Percentiles rank a stretch among this genome's conserved stretches.
These are phyloP conservation scores for Andrena camellia DNA, from an alignment of 2,888 invertebrate genomes.

Conservation along the genomic window DNA sequence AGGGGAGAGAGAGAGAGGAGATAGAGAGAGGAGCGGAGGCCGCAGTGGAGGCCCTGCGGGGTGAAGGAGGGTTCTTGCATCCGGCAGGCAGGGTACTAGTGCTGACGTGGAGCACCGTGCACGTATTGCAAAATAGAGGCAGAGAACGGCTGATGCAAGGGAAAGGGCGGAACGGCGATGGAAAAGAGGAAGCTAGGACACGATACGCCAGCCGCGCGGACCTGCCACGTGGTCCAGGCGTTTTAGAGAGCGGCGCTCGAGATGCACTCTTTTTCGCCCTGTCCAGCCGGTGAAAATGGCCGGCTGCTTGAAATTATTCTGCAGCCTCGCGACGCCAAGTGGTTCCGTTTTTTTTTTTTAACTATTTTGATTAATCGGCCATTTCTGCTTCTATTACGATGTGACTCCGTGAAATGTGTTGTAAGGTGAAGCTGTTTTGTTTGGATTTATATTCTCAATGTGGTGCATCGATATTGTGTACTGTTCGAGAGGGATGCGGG, in stretches of 20 bases:
- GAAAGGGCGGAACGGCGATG: slow-evolving; percentile 20
- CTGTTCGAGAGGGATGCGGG: too few species aligned
- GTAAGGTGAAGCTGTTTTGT: not conserved
- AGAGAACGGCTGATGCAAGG: slow-evolving; percentile 50
- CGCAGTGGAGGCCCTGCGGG: not conserved
- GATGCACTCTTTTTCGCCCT: not conserved
- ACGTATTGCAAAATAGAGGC: slow-evolving; percentile 72
- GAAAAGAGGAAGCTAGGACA: slow-evolving; percentile 35
- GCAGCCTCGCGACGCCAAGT: slow-evolving; percentile 2
- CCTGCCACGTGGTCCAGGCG: slow-evolving; percentile 52
- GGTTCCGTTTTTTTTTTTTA: not conserved
- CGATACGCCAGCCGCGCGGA: slow-evolving; percentile 37
- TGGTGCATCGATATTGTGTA: too few species aligned
- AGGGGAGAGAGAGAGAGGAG: slow-evolving; percentile 3
- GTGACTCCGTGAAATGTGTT: not conserved
- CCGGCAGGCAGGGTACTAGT: slow-evolving; percentile 69
- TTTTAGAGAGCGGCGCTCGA: slow-evolving; percentile 28
- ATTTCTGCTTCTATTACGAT: not conserved
- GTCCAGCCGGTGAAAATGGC: not conserved
- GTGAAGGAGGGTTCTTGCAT: slow-evolving; percentile 58
- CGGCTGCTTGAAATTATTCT: slow-evolving; percentile 16
- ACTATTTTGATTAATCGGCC: not conserved
- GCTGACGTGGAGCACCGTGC: slow-evolving; percentile 69
- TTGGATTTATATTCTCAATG: too few species aligned
- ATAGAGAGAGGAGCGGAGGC: not conserved